Evolutionary conservation across 2,113 vertebrate genomes (phyloP), one percentile per base, ranked within the genome.

Genomic region (Mus musculus): DNA sequence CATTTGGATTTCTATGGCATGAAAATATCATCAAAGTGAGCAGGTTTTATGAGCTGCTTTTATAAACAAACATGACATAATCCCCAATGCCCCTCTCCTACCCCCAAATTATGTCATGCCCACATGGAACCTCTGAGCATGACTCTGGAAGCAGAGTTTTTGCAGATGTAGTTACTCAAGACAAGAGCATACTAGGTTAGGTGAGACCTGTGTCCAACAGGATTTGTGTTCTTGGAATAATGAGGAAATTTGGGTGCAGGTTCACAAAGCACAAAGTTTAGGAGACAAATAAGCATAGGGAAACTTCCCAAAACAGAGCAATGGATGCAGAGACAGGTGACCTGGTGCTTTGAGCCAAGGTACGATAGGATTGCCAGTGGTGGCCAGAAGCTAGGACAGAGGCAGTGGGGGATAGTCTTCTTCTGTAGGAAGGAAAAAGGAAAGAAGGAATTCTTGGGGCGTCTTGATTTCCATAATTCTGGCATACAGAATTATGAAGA

Each of bases 141-240:
- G 52, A 65, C 36, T 16, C 85, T 93, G 76, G 65, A 89, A 95
- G 56, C 26, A 56, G 59, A 6, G 22, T 72, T 86, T 94, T 90
- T 90, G 61, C 2, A 88, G 59, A 76, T 84, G 16, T 71, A 75
- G 78, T 85, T 49, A 94, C 87, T 90, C 75, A 92, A 90, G 71
- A 84, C 14, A 12, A 88, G 11, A 46, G 72, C 86, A 84, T 12
- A 22, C 2, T 0, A 1, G 36, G 33, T 82, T 84, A n/a, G 33
- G 14, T 13, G 46, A 81, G 61, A 7, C 46, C 75, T 89, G 52
- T 63, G 88, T 63, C 69, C 63, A 92, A 69, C 30, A 69, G 67
- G 14, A 36, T 69, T 69, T 36, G 30, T 69, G 67, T 69, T 69
- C 67, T 36, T 69, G 33, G 6, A 36, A 36, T 33, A 69, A 69